Evolutionary conservation across 2,888 invertebrate genomes (phyloP).

Genomic region (Cheilosia pagana): DNA sequence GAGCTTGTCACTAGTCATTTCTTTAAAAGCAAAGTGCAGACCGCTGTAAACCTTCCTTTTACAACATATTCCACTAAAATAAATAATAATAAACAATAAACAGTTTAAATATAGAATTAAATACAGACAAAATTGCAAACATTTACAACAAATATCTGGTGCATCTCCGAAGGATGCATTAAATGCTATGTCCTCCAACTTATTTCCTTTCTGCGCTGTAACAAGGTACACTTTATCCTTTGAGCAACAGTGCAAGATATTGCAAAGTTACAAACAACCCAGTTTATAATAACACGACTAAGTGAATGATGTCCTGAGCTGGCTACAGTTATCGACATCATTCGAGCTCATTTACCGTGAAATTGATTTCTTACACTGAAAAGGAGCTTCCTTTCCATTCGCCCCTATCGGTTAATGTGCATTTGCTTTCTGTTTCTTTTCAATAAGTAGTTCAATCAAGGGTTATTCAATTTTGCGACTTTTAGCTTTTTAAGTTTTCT

Average conservation of each 20-base stretch:
- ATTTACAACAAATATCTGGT: neutral
- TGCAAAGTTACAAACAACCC: constrained; percentile 21
- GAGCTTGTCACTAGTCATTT: no score
- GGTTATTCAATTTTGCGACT: no score
- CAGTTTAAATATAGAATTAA: no score
- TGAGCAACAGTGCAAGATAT: constrained; percentile 34
- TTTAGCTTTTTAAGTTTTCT: neutral
- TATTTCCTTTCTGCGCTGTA: neutral
- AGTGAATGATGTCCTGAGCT: constrained; percentile 24
- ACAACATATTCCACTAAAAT: no score
- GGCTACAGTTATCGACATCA: constrained; percentile 18
- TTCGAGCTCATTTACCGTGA: constrained; percentile 45
- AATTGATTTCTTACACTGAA: constrained; percentile 38
- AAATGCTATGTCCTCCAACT: neutral
- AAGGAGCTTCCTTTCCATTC: neutral
- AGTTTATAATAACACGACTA: neutral
- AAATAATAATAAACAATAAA: no score
- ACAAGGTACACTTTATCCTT: constrained; percentile 4
- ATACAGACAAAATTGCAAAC: no score
- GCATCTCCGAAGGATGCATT: neutral
- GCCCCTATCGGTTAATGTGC: neutral
- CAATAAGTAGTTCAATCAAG: no score
- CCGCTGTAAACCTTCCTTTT: no score
- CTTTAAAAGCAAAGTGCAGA: no score
- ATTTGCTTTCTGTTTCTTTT: no score